Evolutionary conservation across 2,797 vertebrate genomes (phyloP), one percentile per base, ranked within the genome.

Genomic region (Lindbergichthys nudifrons): DNA sequence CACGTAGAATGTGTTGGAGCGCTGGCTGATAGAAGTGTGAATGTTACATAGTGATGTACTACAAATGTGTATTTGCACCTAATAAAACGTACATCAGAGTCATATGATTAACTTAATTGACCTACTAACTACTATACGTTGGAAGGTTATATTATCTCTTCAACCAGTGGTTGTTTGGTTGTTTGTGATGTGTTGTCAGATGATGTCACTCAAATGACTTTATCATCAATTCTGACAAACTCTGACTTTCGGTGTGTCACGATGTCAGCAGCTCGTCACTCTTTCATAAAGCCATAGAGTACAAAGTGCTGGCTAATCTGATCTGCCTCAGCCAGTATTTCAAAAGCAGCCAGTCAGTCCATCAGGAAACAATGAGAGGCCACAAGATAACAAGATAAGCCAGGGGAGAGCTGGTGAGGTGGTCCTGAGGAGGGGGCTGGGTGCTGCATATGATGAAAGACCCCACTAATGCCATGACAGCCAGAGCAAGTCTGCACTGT

Each of bases 321-420:
- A 91, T 90, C 76, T 79, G 74, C 65, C 71, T 59, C 52, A 79
- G 73, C 67, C 58, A 75, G 15, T 76, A 66, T 83, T 82, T 88
- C 73, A 83, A 86, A 82, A 76, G 82, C 81, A 88, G 74, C 41
- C 56, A 52, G 77, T 83, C 88, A 75, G 79, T 86, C 77, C 76
- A 87, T 88, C 83, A 82, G 66, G 65, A 75, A 75, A 89, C 82
- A 87, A 85, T 74, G 59, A 84, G 80, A 87, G 80, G 78, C 75
- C 77, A 78, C 73, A 57, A 83, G 84, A 88, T 84, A 84, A 91
- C 86, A 78, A 82, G 87, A 89, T 90, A 89, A 88, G 67, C 61
- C 32, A 4, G 48, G 56, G 53, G 58, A 19, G 39, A 83, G 58
- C 75, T 66, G 65, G 46, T n/a, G 75, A 80, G 73, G 78, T 77